Conservation (phyloP, 2,888 invertebrate species). For the Stenotaenia linearis region DNA sequence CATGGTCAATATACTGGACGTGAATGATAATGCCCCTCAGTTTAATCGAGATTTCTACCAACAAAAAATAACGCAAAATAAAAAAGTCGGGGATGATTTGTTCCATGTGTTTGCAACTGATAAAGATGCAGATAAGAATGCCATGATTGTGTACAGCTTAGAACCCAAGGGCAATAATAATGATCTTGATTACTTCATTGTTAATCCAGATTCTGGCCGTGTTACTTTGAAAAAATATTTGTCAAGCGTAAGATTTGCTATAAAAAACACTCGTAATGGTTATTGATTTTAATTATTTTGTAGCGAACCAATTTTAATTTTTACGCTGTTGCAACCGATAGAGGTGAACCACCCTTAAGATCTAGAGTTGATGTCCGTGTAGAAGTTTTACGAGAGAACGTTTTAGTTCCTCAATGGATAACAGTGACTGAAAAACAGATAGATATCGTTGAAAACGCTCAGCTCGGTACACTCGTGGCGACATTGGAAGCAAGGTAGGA, state of each 20-base stretch:
- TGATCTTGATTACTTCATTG: slow-evolving; percentile 63
- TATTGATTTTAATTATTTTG: slow-evolving; percentile 29
- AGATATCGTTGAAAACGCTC: slow-evolving; percentile 28
- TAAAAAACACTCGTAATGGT: background rate
- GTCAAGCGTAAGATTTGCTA: background rate
- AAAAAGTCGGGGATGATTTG: slow-evolving; percentile 64
- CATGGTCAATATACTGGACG: slow-evolving; percentile 80
- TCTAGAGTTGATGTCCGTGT: slow-evolving; percentile 42
- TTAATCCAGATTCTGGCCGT: slow-evolving; percentile 75
- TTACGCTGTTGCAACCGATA: slow-evolving; percentile 44
- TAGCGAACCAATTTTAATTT: slow-evolving; percentile 37
- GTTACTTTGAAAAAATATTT: slow-evolving; percentile 62
- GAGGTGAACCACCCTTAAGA: slow-evolving; percentile 41
- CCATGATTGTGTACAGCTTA: slow-evolving; percentile 66
- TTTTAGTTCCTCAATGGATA: slow-evolving; percentile 40
- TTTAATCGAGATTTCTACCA: slow-evolving; percentile 58
- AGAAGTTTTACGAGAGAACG: slow-evolving; percentile 41
- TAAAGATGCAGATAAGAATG: slow-evolving; percentile 86
- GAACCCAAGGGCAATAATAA: slow-evolving; percentile 45
- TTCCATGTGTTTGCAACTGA: slow-evolving; percentile 89
- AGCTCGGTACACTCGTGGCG: slow-evolving; percentile 1
- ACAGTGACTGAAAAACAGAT: background rate
- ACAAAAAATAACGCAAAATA: slow-evolving; percentile 77
- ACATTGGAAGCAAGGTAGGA: slow-evolving; percentile 38
- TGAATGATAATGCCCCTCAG: slow-evolving; percentile 83